Evolutionary conservation across 2,113 vertebrate genomes (phyloP), one percentile per base, ranked within the genome.

Genomic region (Zootoca vivipara): DNA sequence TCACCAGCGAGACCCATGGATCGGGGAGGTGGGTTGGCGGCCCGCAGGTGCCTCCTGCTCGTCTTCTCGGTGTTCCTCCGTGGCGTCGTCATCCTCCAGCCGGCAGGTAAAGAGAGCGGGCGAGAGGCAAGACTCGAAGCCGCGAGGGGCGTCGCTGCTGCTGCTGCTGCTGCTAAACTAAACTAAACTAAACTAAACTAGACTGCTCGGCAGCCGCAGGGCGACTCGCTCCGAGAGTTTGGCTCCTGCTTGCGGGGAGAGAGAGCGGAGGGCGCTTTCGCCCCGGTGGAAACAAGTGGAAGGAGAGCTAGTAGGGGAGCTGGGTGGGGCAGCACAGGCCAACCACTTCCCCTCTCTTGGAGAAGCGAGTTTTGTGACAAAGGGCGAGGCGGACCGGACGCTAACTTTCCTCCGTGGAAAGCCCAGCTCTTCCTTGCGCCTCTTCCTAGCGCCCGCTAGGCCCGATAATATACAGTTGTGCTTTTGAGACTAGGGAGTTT

Each of bases 131-230:
- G 20, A 18, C 9, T 1, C 67, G 33, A 46, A 67, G 46, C 5
- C 3, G 4, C 24, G 8, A 56, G 1, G n/a, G 22, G 40, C 64
- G 20, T 2, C 1, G 1, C 13, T 24, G 2, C 5, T 2, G 33
- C n/a, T 3, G 4, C 7, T 16, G 10, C n/a, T n/a, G n/a, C n/a
- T 46, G 10, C 2, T 12, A 10, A 42, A 46, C n/a, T n/a, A n/a
- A n/a, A n/a, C n/a, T n/a, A n/a, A n/a, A n/a, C n/a, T n/a, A n/a
- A n/a, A n/a, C n/a, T n/a, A n/a, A n/a, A n/a, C n/a, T n/a, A n/a
- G 46, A 9, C 46, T 9, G 46, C 46, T 46, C 46, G 46, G 7
- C 46, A 46, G 46, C 46, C 46, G 46, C 46, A 46, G 46, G 46
- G 46, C 46, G 46, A 46, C 46, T 46, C 10, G 9, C 46, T 9